Conservation (phyloP, 2,113 vertebrate species). For the Strix aluco region DNA sequence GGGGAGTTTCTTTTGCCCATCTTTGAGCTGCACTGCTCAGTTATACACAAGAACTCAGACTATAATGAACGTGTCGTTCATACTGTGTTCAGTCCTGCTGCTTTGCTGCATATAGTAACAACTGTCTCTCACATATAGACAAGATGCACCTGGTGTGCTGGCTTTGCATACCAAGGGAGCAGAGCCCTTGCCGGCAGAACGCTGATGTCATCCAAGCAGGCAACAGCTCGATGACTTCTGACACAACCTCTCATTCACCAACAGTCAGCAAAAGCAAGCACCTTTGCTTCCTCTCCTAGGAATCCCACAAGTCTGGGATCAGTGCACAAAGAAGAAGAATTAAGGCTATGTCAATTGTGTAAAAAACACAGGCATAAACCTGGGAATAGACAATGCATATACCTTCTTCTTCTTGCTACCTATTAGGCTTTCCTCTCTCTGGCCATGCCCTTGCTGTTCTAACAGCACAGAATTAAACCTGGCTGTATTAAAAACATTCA, state of each 20-base stretch:
- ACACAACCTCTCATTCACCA: neutral
- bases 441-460: neutral
- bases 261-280: neutral
- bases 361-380: neutral
- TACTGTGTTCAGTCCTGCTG: neutral
- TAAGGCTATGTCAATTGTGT: neutral
- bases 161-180: neutral
- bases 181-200: neutral
- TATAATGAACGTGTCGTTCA: neutral
- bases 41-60: neutral
- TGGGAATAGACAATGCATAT: neutral
- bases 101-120: neutral
- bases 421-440: neutral
- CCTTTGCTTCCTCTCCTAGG: neutral
- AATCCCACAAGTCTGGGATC: neutral
- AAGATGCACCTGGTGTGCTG: neutral
- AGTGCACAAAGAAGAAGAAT: neutral
- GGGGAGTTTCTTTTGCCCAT: neutral
- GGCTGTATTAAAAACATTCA: neutral
- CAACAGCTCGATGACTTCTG: neutral
- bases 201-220: neutral
- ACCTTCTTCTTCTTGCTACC: neutral
- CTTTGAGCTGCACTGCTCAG: neutral
- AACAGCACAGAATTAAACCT: neutral
- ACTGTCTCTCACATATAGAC: neutral